Evolutionary conservation across 2,113 vertebrate genomes (phyloP), one percentile per base, ranked within the genome.

Genomic region (Ellobius talpinus): DNA sequence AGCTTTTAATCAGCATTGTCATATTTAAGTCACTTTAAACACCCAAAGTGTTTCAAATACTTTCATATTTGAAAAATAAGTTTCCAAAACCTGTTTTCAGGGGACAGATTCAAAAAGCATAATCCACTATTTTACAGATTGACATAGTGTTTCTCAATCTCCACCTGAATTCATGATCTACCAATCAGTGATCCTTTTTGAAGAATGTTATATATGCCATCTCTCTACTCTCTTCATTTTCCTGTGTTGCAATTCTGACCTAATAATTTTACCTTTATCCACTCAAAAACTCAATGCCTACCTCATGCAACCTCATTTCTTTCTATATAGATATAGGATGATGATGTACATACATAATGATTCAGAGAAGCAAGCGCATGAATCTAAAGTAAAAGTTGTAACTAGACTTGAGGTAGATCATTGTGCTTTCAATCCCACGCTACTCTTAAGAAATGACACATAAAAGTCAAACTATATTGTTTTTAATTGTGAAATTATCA

Each of bases 401-500:
- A 24, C 45, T 36, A 89, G 10, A 13, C 39, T 89, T 4, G 0
- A 68, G 29, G 11, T 7, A 73, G 26, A 24, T 5, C 36, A 39
- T 23, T 39, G 16, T 65, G 47, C 36, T 66, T 26, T 3, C 50
- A 96, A 73, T 23, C 16, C 14, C 14, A 33, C 2, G 9, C 73
- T 13, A 89, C 33, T 29, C 88, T 36, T 81, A 94, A 36, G 9
- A 95, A 12, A 82, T 42, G 36, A 1, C 39, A 87, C 19, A 82
- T 91, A 89, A 96, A 95, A 96, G 87, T 93, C 14, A 77, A 77
- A 89, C 17, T 50, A 76, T 39, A 5, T 45, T 1, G 50, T 19
- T 24, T 13, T 36, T 90, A 87, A 70, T 70, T 77, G 72, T n/a
- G 31, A 97, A 87, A 84, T 94, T 45, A 84, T 87, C 23, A 95